Evolutionary conservation across 1,140 invertebrate genomes (phyloP), one percentile per base, ranked within the genome.

Genomic region (Neoseiulus cucumeris): DNA sequence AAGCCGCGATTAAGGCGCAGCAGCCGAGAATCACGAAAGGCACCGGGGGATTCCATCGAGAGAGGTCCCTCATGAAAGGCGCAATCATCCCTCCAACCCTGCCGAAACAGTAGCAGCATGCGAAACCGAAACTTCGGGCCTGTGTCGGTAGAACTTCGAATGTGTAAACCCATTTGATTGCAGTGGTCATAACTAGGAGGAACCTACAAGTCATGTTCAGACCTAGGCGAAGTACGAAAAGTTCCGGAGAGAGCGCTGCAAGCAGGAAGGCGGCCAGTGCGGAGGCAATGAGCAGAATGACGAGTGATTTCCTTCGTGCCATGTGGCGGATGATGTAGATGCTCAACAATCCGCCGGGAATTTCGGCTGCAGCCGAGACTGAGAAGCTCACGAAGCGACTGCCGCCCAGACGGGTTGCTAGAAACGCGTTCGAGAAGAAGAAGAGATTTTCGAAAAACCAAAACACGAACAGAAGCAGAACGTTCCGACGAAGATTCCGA

Each of bases 361-460:
- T 59, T 59, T 59, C 51, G 4, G 51, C 51, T 9, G 51, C 51
- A 14, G 51, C 51, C 6, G 51, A 59, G 14, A 59, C 14, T 14
- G 51, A 25, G 51, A 59, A 59, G 9, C 51, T 59, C n/a, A 59
- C 33, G 51, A 59, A 59, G 51, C 51, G 51, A 33, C 22, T 25
- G 17, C 51, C 22, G 1, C 51, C 51, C 51, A 59, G 9, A 14
- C 33, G 25, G 4, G 51, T 59, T 2, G 51, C 14, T 59, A 59
- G 14, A 25, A 59, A 59, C 2, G 51, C 51, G 33, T 59, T 59
- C 25, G 51, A 25, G 22, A 59, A 59, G 22, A 2, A 59, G 22
- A 59, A 59, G 2, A 33, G 17, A 59, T 59, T 59, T 9, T 59
- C 51, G 4, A 59, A 25, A 9, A 59, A 59, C 51, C 51, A 59